These are phyloP conservation scores for Acrocera orbiculus DNA, from an alignment of 2,888 invertebrate species.

Conservation along the genomic window DNA sequence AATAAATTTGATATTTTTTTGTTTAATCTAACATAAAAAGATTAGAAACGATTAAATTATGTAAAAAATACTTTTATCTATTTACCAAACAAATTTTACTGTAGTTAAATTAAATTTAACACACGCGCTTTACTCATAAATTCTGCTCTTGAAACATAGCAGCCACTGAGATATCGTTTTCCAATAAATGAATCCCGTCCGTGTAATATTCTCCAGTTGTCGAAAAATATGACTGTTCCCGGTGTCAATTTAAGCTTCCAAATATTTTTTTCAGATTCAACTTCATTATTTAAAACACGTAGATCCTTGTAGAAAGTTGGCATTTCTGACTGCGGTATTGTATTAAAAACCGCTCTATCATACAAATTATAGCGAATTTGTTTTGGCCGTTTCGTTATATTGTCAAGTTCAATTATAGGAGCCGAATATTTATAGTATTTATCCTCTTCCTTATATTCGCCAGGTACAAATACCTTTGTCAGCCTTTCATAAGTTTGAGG, in stretches of 20 bases:
- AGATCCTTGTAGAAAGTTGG: slow-evolving; percentile 43
- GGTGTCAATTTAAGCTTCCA: slow-evolving; percentile 45
- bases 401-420: slow-evolving; percentile 40
- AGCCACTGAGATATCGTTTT: slow-evolving; percentile 45
- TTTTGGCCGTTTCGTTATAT: slow-evolving; percentile 35
- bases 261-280: slow-evolving; percentile 34
- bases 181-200: slow-evolving; percentile 54
- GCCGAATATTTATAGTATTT: slow-evolving; percentile 38
- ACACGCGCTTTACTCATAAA: slow-evolving; percentile 42
- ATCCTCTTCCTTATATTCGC: slow-evolving; percentile 46
- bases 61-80: too few relatives aligned
- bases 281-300: slow-evolving; percentile 34
- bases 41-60: too few relatives aligned
- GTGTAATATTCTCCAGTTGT: slow-evolving; percentile 65
- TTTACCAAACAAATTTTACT: too few relatives aligned
- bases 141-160: slow-evolving; percentile 55
- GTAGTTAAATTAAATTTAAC: slow-evolving; percentile 32
- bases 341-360: slow-evolving; percentile 47
- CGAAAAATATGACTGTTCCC: slow-evolving; percentile 52
- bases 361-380: slow-evolving; percentile 58
- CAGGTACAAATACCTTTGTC: slow-evolving; percentile 37
- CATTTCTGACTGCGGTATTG: slow-evolving; percentile 36
- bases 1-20: too few relatives aligned
- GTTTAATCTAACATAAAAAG: too few relatives aligned
- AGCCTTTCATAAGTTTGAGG: slow-evolving; percentile 42